These are phyloP conservation scores for Pseudochaenichthys georgianus DNA, from an alignment of 2,797 vertebrate genomes.

Conservation along the genomic window DNA sequence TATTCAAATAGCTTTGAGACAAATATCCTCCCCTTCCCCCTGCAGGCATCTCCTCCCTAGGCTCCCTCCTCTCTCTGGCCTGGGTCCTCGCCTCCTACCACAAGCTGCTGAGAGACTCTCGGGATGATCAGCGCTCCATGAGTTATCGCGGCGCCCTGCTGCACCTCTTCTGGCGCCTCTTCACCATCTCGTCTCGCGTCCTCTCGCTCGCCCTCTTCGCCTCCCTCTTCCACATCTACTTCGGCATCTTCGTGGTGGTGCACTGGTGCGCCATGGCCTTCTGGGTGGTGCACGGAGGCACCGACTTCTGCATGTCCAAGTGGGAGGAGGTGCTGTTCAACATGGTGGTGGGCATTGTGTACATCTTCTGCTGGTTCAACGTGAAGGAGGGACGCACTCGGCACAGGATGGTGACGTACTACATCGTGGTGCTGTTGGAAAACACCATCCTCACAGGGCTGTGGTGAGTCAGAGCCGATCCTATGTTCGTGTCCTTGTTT, in stretches of 20 bases:
- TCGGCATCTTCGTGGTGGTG: constrained; percentile 98
- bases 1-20: background rate
- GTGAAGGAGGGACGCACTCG: constrained; percentile 98
- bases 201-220: constrained; percentile 98
- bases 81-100: constrained; percentile 99
- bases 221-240: constrained; percentile 99
- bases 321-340: constrained; percentile 99
- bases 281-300: constrained; percentile 99
- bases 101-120: constrained; percentile 97
- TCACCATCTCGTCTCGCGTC: constrained; percentile 99
- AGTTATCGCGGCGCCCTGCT: constrained; percentile 97
- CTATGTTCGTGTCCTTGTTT: too few species aligned
- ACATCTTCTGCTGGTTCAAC: constrained; percentile 99
- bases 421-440: constrained; percentile 96
- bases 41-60: constrained; percentile 95
- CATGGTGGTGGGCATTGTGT: constrained; percentile 99
- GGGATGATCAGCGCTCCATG: constrained; percentile 99
- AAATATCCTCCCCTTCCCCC: constrained; percentile 7
- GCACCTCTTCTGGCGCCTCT: constrained; percentile 97
- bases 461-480: constrained; percentile 88
- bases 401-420: constrained; percentile 97
- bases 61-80: constrained; percentile 97
- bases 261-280: constrained; percentile 99
- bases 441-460: constrained; percentile 97
- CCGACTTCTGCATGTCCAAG: constrained; percentile 99